These are phyloP conservation scores for Marasmarcha lunaedactyla DNA, from an alignment of 2,888 invertebrate genomes.

Conservation along the genomic window DNA sequence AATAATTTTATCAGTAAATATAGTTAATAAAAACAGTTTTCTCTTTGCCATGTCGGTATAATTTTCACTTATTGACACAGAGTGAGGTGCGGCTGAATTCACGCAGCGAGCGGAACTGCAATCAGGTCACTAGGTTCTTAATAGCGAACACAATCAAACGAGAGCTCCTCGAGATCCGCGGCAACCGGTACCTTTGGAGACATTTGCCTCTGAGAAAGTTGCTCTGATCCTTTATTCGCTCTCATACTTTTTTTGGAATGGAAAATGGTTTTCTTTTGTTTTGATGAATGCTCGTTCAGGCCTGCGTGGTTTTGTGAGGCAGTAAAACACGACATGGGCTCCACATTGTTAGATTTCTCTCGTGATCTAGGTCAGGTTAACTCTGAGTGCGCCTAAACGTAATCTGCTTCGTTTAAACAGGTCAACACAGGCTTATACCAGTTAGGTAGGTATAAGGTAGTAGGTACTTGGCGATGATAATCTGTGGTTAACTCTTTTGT, in stretches of 20 bases:
- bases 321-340: constrained; percentile 18
- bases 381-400: constrained; percentile 37
- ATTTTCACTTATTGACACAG: no score
- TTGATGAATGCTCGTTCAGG: no score
- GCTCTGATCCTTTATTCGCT: no score
- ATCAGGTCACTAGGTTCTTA: background rate
- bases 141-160: background rate
- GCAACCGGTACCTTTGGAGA: background rate
- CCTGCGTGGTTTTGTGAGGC: no score
- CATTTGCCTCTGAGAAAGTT: no score
- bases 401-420: constrained; percentile 25
- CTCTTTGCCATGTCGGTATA: no score
- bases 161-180: background rate
- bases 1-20: no score
- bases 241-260: no score
- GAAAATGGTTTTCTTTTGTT: no score
- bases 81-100: no score
- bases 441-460: background rate
- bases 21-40: background rate
- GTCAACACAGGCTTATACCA: constrained; percentile 3
- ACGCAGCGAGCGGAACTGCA: background rate
- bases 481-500: no score
- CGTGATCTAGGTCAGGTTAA: constrained; percentile 55
- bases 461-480: no score
- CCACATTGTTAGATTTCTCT: constrained; percentile 52